A percentile compares a stretch with the other conserved stretches of the same genome.
These are phyloP conservation scores for Gonioctena quinquepunctata DNA, from an alignment of 1,140 invertebrate genomes.

Conservation along the genomic window DNA sequence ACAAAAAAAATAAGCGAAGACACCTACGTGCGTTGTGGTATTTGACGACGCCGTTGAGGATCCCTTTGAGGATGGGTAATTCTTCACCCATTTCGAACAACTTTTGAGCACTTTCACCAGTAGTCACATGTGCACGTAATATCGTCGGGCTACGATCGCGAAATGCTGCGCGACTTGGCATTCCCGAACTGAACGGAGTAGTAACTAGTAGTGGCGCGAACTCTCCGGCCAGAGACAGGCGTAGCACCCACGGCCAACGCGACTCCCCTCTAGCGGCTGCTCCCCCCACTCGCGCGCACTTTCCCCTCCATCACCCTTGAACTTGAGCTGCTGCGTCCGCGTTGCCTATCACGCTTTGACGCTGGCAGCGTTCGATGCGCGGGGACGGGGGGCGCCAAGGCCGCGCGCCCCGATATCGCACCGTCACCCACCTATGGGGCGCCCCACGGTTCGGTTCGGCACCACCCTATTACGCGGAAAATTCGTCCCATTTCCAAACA, in stretches of 20 bases:
- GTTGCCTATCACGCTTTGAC: slow-evolving; percentile 26
- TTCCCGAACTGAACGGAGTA: slow-evolving; percentile 41
- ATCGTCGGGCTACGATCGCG: slow-evolving; percentile 44
- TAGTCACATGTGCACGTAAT: slow-evolving; percentile 39
- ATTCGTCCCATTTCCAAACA: too few species aligned
- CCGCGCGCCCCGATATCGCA: slow-evolving; percentile 26
- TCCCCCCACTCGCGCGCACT: slow-evolving; percentile 51
- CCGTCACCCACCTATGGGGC: slow-evolving; percentile 33
- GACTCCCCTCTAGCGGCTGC: slow-evolving; percentile 55
- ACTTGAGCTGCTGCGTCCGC: slow-evolving; percentile 62
- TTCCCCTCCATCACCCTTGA: slow-evolving; percentile 64
- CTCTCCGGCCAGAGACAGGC: slow-evolving; percentile 51
- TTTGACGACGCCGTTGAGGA: slow-evolving; percentile 83
- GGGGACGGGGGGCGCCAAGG: slow-evolving; percentile 45
- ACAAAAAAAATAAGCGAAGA: slow-evolving; percentile 25
- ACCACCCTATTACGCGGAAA: not conserved
- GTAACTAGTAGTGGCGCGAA: slow-evolving; percentile 56
- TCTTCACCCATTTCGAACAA: slow-evolving; percentile 75
- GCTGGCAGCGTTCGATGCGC: slow-evolving; percentile 25
- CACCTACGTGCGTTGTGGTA: slow-evolving; percentile 90
- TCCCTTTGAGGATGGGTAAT: slow-evolving; percentile 84
- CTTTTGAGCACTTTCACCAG: slow-evolving; percentile 41
- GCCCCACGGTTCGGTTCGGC: slow-evolving; percentile 51
- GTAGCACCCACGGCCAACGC: slow-evolving; percentile 51
- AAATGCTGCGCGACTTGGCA: slow-evolving; percentile 51